phyloP scores from a whole-genome alignment of 2,113 vertebrate genomes.

The Toxostoma redivivum region DNA sequence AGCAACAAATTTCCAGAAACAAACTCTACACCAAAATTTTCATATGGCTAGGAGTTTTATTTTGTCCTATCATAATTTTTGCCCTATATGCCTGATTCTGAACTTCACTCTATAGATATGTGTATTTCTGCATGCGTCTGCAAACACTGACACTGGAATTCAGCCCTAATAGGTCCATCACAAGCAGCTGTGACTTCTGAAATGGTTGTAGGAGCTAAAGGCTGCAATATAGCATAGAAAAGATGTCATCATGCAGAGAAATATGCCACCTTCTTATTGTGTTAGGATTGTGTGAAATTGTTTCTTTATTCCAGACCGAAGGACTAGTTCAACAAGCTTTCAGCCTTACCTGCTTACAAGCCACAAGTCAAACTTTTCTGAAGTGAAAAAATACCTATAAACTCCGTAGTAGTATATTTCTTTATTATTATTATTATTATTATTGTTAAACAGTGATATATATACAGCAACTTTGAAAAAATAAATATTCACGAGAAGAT shows the following conservation, averaged over 20 bases:
- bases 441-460: neutral
- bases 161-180: neutral
- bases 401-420: neutral
- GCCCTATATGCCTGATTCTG: neutral
- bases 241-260: neutral
- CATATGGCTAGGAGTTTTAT: neutral
- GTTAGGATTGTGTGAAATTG: neutral
- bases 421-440: neutral
- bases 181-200: neutral
- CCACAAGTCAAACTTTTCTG: neutral
- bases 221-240: neutral
- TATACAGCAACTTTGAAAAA: neutral
- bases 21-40: neutral
- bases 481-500: neutral
- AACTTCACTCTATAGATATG: neutral
- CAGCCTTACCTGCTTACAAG: neutral
- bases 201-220: neutral
- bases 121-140: neutral
- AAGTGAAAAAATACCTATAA: neutral
- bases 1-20: neutral
- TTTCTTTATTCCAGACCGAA: neutral
- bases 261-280: neutral
- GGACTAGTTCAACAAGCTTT: neutral
- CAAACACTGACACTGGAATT: neutral
- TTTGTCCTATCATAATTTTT: neutral